Percentiles rank a stretch among this genome's conserved stretches.
Conservation (phyloP, 2,797 vertebrate genomes). For the Clamator glandarius region DNA sequence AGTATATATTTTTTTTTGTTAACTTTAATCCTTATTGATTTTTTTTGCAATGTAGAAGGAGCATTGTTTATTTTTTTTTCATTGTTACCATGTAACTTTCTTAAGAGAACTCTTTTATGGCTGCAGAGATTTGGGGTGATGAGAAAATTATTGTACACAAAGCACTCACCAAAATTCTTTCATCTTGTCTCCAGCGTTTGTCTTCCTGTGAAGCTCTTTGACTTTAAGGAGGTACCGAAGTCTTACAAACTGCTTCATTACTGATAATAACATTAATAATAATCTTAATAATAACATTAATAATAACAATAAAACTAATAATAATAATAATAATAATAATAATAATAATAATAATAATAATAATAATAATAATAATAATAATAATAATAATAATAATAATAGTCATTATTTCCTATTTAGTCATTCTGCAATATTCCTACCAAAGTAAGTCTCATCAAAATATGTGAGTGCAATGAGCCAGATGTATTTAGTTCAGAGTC, state of each 20-base stretch:
- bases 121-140: not conserved
- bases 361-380: not conserved
- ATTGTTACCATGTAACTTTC: not conserved
- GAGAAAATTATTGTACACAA: not conserved
- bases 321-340: not conserved
- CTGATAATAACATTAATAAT: not conserved
- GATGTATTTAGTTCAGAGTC: not conserved
- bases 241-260: not conserved
- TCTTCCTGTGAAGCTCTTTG: not conserved
- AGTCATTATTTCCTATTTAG: not conserved
- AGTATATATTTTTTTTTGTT: no score
- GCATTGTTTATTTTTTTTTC: rapidly evolving
- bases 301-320: not conserved
- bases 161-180: not conserved
- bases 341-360: not conserved
- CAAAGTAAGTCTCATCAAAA: not conserved
- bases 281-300: not conserved
- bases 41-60: not conserved
- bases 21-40: not conserved
- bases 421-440: not conserved
- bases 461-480: not conserved
- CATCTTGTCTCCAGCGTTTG: not conserved
- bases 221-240: not conserved
- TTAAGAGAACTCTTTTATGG: not conserved
- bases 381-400: not conserved